Evolutionary conservation across 2,113 vertebrate species (phyloP).

Genomic region (Chrysochloris asiatica): DNA sequence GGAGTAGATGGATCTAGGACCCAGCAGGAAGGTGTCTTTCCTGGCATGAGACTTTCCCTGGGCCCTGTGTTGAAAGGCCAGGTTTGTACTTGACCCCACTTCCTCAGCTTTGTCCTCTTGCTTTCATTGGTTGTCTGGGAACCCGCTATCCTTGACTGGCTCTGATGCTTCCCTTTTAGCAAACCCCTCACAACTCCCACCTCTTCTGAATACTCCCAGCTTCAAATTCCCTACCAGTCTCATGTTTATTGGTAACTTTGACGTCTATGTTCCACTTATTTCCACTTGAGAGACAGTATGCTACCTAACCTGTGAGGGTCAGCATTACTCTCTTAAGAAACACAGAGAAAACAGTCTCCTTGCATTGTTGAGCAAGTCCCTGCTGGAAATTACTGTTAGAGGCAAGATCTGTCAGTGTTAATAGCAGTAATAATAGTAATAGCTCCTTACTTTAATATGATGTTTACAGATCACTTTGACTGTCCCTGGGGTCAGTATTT

Average conservation of each 20-base stretch:
- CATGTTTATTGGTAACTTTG: background rate
- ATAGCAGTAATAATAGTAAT: background rate
- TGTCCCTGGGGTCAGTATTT: slow-evolving; percentile 1
- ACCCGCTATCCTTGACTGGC: background rate
- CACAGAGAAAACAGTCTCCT: background rate
- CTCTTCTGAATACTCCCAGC: background rate
- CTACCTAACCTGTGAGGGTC: background rate
- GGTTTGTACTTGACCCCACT: background rate
- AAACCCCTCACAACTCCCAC: background rate
- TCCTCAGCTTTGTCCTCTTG: background rate
- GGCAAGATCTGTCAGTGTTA: background rate
- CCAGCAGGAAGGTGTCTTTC: background rate
- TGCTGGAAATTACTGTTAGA: background rate
- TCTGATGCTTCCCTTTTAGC: background rate
- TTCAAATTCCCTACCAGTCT: background rate
- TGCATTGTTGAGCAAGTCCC: background rate
- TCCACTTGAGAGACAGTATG: background rate
- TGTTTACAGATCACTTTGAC: background rate
- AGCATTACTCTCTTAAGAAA: background rate
- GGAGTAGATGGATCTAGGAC: background rate
- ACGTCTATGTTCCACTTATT: background rate
- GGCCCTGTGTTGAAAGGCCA: background rate
- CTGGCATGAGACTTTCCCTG: background rate
- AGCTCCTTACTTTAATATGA: background rate
- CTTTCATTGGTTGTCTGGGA: slow-evolving; percentile 1